A percentile compares a stretch with the other conserved stretches of the same genome.
phyloP scores from a whole-genome alignment of 2,888 invertebrate genomes.

The Polydesmus complanatus region DNA sequence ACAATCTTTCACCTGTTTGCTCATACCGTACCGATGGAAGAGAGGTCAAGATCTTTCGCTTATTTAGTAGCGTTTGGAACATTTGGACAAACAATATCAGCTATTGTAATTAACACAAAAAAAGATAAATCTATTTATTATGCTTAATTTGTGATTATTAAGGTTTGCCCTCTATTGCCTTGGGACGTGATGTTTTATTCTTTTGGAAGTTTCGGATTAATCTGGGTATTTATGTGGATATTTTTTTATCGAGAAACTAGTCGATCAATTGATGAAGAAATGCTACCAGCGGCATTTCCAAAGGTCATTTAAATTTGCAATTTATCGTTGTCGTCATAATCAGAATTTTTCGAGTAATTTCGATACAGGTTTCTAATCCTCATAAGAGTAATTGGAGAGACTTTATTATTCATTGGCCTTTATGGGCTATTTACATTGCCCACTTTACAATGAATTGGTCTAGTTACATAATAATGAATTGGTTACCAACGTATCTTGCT shows the following conservation, averaged over 20 bases:
- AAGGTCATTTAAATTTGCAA: conserved; percentile 32
- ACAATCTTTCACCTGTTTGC: conserved; percentile 62
- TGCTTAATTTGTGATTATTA: conserved; percentile 15
- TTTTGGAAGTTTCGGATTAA: conserved; percentile 51
- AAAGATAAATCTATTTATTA: background rate
- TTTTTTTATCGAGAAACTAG: conserved; percentile 44
- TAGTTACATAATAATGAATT: conserved; percentile 64
- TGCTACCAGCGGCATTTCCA: conserved; percentile 43
- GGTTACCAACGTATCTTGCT: conserved; percentile 58
- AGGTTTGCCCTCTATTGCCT: conserved; percentile 51
- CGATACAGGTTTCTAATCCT: conserved; percentile 38
- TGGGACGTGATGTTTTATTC: conserved; percentile 52
- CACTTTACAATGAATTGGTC: conserved; percentile 71
- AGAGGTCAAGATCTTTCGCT: conserved; percentile 55
- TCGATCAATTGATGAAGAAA: conserved; percentile 29
- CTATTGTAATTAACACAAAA: conserved; percentile 40
- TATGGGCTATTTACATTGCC: conserved; percentile 59
- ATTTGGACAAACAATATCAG: conserved; percentile 59
- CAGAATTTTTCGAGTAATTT: conserved; percentile 16
- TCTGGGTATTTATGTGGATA: conserved; percentile 52
- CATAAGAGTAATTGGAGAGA: conserved; percentile 49
- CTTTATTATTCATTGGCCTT: conserved; percentile 50
- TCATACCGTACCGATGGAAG: conserved; percentile 53
- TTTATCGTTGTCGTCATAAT: background rate
- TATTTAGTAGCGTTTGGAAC: conserved; percentile 57